Conservation (phyloP, 2,113 vertebrate species). For the Pollimyrus isidori region DNA sequence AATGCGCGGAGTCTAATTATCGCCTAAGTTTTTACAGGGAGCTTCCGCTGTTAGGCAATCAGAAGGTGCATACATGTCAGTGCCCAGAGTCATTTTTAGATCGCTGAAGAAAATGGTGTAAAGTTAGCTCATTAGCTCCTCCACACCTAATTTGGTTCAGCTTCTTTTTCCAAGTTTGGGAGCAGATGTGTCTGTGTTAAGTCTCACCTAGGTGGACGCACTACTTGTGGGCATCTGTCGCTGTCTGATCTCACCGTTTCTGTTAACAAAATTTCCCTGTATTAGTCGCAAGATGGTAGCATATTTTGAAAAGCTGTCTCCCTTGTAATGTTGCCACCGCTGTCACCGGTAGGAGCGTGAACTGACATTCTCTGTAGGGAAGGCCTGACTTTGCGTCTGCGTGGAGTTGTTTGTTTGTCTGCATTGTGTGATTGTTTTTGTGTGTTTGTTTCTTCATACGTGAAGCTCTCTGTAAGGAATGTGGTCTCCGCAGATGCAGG, state of each 20-base stretch:
- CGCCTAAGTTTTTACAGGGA: constrained; percentile 74
- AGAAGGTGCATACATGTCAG: constrained; percentile 57
- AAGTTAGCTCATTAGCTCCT: constrained; percentile 36
- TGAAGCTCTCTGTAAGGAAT: constrained; percentile 32
- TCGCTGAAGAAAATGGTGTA: constrained; percentile 34
- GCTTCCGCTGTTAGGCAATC: constrained; percentile 59
- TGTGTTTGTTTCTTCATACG: constrained; percentile 29
- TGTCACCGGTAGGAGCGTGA: not conserved
- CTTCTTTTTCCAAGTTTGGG: constrained; percentile 5
- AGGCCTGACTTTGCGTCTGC: constrained; percentile 37
- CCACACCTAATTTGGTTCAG: constrained; percentile 23
- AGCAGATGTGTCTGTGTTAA: not conserved
- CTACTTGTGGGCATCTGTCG: not conserved
- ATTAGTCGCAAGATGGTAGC: not conserved
- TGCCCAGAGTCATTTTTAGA: constrained; percentile 35
- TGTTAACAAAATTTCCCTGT: not conserved
- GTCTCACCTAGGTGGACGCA: not conserved
- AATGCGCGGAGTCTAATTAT: constrained; percentile 84
- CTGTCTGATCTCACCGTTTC: not conserved
- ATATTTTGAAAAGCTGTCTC: not conserved
- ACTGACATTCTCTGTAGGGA: not conserved
- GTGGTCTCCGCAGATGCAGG: constrained; percentile 29
- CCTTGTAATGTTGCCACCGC: not conserved
- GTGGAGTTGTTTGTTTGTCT: constrained; percentile 37
- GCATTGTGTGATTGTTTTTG: constrained; percentile 33